Base-by-base conservation (phyloP, 2,113 vertebrate species). In the Numida meleagris region DNA sequence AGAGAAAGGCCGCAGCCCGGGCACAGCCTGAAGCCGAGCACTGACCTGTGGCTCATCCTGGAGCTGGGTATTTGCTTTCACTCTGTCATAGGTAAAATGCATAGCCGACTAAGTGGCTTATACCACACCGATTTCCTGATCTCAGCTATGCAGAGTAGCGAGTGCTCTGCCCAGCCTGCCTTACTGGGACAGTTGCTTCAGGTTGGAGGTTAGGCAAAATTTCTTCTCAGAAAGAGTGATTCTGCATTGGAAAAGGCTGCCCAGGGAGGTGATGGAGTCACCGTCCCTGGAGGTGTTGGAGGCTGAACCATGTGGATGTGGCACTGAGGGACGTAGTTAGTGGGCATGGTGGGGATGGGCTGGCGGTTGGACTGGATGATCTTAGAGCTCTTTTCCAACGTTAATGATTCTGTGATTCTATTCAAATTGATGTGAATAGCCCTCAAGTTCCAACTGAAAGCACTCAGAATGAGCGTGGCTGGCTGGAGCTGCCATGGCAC, bases 21-120 rank as follows among this genome's bases (percentile, higher is more conserved):
- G 57, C 4, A 0, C 53, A 61, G 34, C 40, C 61, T 13, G 0
- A 21, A 2, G 16, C 2, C 0, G n/a, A 55, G 50, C 9, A 0
- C 45, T 29, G 13, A 0, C n/a, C 19, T 6, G 33, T 34, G 43
- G 42, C 55, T 75, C 29, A 15, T 70, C 58, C 24, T 1, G 2
- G 38, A 43, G 45, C 34, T 58, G 57, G 33, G 45, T 19, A 42
- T 1, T 0, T 9, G 1, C 9, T 4, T 34, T n/a, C 1, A 1
- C 9, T 31, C 50, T 17, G 14, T 3, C 27, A 18, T 23, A n/a
- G 46, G 61, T 18, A 80, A 80, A 24, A 27, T 38, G 15, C 16
- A 25, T 20, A 5, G 16, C 63, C 4, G 38, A 71, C 3, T 13
- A 17, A 25, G 25, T 14, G 34, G 24, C 33, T 82, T 88, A 62